Conservation (phyloP, 2,888 invertebrate species). For the Cryptosula pallasiana region DNA sequence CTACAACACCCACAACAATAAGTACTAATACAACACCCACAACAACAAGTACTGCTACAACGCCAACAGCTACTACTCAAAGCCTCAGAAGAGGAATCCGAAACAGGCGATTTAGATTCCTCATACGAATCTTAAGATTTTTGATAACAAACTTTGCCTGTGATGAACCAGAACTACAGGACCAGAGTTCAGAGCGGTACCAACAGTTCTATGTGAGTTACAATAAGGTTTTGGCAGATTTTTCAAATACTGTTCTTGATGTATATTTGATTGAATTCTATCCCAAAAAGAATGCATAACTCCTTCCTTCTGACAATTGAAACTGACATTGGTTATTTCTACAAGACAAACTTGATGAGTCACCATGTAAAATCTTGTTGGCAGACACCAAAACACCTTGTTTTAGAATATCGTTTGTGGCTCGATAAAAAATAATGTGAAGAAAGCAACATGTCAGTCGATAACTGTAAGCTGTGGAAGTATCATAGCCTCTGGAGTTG, state of each 20-base stretch:
- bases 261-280: no score
- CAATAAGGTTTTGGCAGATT: no score
- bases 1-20: no score
- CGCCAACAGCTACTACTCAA: neutral
- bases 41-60: neutral
- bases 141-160: neutral
- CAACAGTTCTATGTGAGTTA: neutral
- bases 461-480: neutral
- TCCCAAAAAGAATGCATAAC: no score
- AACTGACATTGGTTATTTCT: no score
- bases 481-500: neutral
- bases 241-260: no score
- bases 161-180: neutral
- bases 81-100: neutral
- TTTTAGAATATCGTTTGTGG: neutral
- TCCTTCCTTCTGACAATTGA: no score
- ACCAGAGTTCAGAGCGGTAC: neutral
- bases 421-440: neutral
- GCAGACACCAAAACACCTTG: no score
- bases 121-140: neutral
- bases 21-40: neutral
- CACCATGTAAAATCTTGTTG: no score
- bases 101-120: neutral
- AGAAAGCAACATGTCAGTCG: neutral
- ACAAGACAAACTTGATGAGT: no score